Evolutionary conservation across 2,113 vertebrate species (phyloP).

Genomic region (Xenus cinereus): DNA sequence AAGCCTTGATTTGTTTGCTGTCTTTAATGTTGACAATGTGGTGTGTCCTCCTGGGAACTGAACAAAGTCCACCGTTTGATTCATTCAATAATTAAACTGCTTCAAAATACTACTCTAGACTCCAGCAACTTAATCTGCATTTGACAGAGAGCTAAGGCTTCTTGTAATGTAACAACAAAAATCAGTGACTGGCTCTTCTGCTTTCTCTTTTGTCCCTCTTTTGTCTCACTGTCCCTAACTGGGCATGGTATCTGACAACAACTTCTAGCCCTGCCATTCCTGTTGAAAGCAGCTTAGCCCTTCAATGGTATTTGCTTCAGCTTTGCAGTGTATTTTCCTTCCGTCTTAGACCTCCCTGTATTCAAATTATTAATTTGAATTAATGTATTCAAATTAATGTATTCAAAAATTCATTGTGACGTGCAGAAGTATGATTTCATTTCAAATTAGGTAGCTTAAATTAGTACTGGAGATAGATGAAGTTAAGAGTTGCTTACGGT

Average conservation of each 20-base stretch:
- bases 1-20: neutral
- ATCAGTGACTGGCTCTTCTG: neutral
- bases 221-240: neutral
- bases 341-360: neutral
- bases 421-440: neutral
- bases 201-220: neutral
- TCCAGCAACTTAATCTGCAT: neutral
- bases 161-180: neutral
- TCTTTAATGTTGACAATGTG: neutral
- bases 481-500: neutral
- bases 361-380: neutral
- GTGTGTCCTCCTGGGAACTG: neutral
- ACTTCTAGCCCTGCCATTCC: neutral
- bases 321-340: neutral
- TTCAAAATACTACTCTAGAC: neutral
- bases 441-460: neutral
- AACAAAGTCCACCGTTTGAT: neutral
- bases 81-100: slow-evolving; percentile 8
- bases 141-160: neutral
- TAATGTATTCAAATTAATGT: neutral
- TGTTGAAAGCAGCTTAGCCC: neutral
- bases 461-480: neutral
- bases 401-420: neutral
- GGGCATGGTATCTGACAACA: neutral
- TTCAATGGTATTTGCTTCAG: neutral